Percentiles rank a stretch among this genome's conserved stretches.
These are phyloP conservation scores for Volucella inflata DNA, from an alignment of 2,888 invertebrate genomes.

Conservation along the genomic window DNA sequence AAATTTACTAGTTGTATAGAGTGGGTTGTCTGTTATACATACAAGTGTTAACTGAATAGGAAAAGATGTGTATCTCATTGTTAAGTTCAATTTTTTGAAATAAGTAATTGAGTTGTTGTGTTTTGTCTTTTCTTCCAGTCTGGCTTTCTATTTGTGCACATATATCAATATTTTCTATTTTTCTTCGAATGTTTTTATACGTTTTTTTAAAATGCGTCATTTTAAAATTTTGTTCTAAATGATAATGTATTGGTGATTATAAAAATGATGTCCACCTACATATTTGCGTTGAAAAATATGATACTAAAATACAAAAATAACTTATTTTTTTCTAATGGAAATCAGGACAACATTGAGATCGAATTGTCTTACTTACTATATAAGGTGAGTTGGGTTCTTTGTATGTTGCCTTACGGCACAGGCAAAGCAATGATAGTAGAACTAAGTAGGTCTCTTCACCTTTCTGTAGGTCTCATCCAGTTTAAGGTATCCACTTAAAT, in stretches of 20 bases:
- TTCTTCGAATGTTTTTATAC: no score
- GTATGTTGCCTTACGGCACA: conserved; percentile 17
- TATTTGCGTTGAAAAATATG: no score
- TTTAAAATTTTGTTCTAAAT: no score
- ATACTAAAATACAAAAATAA: no score
- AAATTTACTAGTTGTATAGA: conserved; percentile 19
- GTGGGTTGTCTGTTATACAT: conserved; percentile 16
- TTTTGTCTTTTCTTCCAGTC: no score
- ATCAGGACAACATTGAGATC: conserved; percentile 44
- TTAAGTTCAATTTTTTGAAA: conserved; percentile 18
- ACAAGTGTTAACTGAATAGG: conserved; percentile 14
- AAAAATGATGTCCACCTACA: no score
- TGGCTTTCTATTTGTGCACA: no score
- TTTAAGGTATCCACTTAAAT: conserved; percentile 43
- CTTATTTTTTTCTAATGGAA: conserved; percentile 19
- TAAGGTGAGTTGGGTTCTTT: conserved; percentile 48
- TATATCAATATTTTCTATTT: no score
- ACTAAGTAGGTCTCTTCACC: conserved; percentile 65
- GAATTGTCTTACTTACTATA: conserved; percentile 53
- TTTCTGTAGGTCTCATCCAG: conserved; percentile 54
- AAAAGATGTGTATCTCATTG: not conserved
- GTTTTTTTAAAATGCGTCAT: no score
- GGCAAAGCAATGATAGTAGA: conserved; percentile 32
- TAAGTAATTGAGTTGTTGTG: conserved; percentile 26
- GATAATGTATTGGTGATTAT: no score